phyloP scores from a whole-genome alignment of 2,797 vertebrate species.

The Ataeniobius toweri region DNA sequence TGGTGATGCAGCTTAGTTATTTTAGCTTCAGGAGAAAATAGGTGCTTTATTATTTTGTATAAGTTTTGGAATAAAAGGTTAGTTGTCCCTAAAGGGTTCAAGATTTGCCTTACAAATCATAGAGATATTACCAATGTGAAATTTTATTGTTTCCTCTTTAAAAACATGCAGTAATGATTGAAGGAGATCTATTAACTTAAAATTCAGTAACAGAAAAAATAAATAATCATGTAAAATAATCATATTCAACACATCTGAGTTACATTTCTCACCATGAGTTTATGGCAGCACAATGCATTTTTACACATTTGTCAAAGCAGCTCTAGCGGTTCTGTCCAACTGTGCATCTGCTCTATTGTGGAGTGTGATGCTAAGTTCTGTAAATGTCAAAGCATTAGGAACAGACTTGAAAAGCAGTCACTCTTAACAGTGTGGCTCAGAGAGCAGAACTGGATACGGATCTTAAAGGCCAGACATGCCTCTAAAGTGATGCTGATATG shows the following conservation, averaged over 20 bases:
- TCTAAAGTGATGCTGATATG: constrained; percentile 39
- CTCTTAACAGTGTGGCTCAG: constrained; percentile 14
- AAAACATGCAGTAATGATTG: not conserved
- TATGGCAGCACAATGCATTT: not conserved
- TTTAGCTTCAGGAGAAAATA: not conserved
- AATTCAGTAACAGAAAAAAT: not conserved
- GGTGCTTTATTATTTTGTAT: not conserved
- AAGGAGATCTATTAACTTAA: not conserved
- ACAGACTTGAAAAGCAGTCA: constrained; percentile 33
- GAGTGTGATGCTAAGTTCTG: constrained; percentile 28
- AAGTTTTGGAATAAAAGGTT: not conserved
- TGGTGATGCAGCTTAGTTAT: too few relatives aligned
- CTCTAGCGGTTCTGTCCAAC: constrained; percentile 33
- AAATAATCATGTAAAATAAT: too few relatives aligned
- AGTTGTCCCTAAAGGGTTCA: not conserved
- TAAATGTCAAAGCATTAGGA: constrained; percentile 70
- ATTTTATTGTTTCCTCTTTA: not conserved
- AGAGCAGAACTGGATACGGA: constrained; percentile 46
- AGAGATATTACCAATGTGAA: too few relatives aligned
- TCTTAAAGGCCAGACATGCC: constrained; percentile 69
- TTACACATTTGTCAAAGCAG: constrained; percentile 23
- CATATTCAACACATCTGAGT: not conserved
- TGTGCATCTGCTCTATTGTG: constrained; percentile 21
- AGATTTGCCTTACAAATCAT: not conserved
- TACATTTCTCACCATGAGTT: not conserved